Base-by-base conservation (phyloP, 2,797 vertebrate species). In the Alosa sapidissima region DNA sequence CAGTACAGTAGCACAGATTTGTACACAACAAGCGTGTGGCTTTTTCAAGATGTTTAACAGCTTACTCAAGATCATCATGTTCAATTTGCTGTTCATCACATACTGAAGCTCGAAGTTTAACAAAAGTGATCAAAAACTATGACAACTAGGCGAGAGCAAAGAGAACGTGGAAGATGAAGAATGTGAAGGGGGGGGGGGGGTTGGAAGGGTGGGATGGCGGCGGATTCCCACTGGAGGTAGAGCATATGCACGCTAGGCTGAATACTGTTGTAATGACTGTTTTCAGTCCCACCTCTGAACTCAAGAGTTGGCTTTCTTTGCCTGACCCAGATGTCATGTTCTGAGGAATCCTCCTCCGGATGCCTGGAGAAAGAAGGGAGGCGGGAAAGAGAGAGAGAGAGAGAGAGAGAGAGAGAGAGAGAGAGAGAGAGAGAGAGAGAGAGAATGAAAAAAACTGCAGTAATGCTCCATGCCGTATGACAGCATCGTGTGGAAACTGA, bases 401-500 rank as follows among this genome's bases (percentile, higher is more conserved):
- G 21, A 24, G 58, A 24, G n/a, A 62, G 58, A 24, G 58, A 62
- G 58, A n/a, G 58, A 62, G 58, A 9, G 58, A n/a, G 58, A 9
- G 4, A 24, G 58, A 24, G 58, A 24, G 58, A 6, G 6, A 8
- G n/a, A 9, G 58, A 24, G 10, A 24, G 62, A 65, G 8, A 65
- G 2, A 4, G 14, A 68, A 33, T n/a, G 8, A 47, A 78, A 78
- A 78, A 78, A 78, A 13, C 36, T 45, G 41, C 72, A 78, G 95
- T 95, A 95, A 93, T 94, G 90, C 95, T 96, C 93, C 85, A 93
- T 95, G 89, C 96, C 94, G 93, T 95, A 97, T 97, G 97, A 98
- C 97, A 97, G 96, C 96, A 95, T 96, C 96, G 96, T 98, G 97
- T 97, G 96, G 97, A 98, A 99, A 99, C 97, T 98, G 97, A 98